Conservation (phyloP, 2,113 vertebrate species). For the Nycticebus coucang region DNA sequence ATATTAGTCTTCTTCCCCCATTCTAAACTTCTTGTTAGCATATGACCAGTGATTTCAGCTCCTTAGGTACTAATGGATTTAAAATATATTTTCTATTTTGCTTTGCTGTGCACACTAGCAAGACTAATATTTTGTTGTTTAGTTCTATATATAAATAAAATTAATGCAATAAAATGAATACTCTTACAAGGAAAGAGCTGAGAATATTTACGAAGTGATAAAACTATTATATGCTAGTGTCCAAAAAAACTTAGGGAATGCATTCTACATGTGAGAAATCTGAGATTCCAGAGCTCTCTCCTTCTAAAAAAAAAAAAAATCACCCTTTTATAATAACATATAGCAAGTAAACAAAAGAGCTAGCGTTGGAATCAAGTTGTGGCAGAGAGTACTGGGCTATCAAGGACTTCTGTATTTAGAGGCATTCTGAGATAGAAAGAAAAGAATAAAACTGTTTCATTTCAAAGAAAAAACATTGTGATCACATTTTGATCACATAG, state of each 20-base stretch:
- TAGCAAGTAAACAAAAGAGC: background rate
- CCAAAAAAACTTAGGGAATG: background rate
- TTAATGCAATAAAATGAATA: background rate
- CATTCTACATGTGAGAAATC: background rate
- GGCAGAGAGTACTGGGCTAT: background rate
- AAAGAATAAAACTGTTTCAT: background rate
- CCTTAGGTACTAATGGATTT: background rate
- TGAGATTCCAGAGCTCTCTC: background rate
- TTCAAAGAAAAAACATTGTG: background rate
- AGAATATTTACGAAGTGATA: background rate
- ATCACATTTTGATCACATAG: background rate
- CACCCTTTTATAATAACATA: background rate
- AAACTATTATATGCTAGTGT: background rate
- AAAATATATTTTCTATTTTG: conserved; percentile 20
- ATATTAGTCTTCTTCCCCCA: background rate
- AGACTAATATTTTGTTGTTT: background rate
- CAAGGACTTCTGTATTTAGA: background rate
- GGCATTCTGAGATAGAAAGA: background rate
- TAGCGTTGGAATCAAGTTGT: background rate
- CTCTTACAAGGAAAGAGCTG: background rate
- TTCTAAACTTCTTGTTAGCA: background rate
- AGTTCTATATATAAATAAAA: background rate
- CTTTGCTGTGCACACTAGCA: background rate
- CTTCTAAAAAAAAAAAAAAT: background rate
- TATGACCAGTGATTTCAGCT: background rate